These are phyloP conservation scores for Drosophila atripex DNA, from an alignment of 2,888 invertebrate genomes.

Conservation along the genomic window DNA sequence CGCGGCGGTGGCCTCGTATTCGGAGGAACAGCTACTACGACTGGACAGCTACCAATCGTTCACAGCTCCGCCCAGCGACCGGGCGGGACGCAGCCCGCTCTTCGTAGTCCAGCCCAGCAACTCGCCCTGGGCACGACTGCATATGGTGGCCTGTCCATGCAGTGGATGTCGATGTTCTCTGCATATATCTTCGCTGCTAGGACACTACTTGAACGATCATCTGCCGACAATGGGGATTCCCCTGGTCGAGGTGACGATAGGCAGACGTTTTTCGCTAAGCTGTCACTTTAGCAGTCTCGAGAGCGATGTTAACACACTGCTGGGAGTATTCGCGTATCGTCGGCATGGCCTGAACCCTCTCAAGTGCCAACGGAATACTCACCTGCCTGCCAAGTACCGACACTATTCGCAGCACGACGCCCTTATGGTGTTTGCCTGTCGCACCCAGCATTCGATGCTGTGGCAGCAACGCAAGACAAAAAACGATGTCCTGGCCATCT, in stretches of 20 bases:
- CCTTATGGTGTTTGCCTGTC: conserved; percentile 62
- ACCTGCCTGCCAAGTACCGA: conserved; percentile 52
- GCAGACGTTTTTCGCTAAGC: not conserved
- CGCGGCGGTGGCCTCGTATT: conserved; percentile 9
- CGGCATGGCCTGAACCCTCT: conserved; percentile 59
- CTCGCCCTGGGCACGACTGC: conserved; percentile 15
- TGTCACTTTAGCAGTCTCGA: conserved; percentile 30
- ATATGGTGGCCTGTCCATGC: conserved; percentile 18
- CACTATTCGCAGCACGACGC: conserved; percentile 58
- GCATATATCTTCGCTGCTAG: conserved; percentile 15
- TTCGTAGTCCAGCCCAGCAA: not conserved
- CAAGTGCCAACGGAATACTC: conserved; percentile 54
- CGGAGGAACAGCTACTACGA: conserved; percentile 5
- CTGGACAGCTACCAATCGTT: conserved; percentile 6
- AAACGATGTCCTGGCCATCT: conserved; percentile 54
- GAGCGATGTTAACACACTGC: conserved; percentile 13
- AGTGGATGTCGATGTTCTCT: conserved; percentile 18
- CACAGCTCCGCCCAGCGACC: conserved; percentile 12
- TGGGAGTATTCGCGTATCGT: conserved; percentile 54
- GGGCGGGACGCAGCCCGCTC: not conserved
- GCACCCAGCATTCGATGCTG: conserved; percentile 53
- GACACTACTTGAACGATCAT: conserved; percentile 24
- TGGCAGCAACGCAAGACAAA: conserved; percentile 48
- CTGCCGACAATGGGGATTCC: conserved; percentile 9
- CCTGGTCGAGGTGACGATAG: conserved; percentile 9